A percentile compares a stretch with the other conserved stretches of the same genome.
These are phyloP conservation scores for Limenitis camilla DNA, from an alignment of 2,888 invertebrate species.

Conservation along the genomic window DNA sequence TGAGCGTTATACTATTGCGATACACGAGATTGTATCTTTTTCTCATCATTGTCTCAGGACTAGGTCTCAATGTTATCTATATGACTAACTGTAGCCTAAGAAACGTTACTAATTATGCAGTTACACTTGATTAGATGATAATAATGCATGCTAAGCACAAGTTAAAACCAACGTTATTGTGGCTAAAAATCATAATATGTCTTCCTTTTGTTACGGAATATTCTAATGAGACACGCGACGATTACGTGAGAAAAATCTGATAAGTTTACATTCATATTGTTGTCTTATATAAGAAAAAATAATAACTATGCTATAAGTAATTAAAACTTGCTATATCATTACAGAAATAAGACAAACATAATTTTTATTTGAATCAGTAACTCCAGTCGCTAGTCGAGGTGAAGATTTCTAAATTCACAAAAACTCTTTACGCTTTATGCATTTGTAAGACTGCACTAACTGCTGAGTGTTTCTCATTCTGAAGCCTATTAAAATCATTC, in stretches of 20 bases:
- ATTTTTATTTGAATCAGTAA: no score
- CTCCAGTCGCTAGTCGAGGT: not conserved
- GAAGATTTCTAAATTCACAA: slow-evolving; percentile 14
- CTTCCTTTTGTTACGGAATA: slow-evolving; percentile 3
- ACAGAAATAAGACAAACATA: no score
- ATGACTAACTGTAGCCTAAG: slow-evolving; percentile 12
- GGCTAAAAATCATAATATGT: not conserved
- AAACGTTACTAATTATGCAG: slow-evolving; percentile 21
- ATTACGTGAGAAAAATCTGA: not conserved
- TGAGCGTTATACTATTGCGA: not conserved
- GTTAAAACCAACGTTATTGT: slow-evolving; percentile 16
- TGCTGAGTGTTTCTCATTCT: slow-evolving; percentile 6
- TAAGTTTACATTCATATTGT: not conserved
- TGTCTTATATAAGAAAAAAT: no score
- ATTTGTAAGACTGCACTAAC: slow-evolving; percentile 12
- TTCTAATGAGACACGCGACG: slow-evolving; percentile 7
- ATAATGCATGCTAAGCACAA: slow-evolving; percentile 27
- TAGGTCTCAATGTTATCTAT: slow-evolving; percentile 8
- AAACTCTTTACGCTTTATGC: slow-evolving; percentile 20
- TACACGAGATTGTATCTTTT: slow-evolving; percentile 1
- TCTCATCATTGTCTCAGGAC: slow-evolving; percentile 12
- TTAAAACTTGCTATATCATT: no score
- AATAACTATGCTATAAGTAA: no score
- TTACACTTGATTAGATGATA: slow-evolving; percentile 32
- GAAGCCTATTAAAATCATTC: not conserved